Conservation (phyloP, 2,797 vertebrate species). For the Columba guinea region DNA sequence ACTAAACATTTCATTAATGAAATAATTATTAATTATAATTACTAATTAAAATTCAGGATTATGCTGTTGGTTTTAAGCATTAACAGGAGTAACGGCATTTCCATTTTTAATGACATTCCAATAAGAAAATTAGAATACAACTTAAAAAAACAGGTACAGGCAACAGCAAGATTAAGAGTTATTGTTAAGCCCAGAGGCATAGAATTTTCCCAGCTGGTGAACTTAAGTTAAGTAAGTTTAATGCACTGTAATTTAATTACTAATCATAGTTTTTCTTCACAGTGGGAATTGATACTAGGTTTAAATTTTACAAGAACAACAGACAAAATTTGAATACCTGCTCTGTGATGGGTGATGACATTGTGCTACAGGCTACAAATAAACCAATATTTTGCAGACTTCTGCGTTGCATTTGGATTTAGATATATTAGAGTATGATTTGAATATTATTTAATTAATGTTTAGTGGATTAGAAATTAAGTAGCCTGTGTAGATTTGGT, state of each 20-base stretch:
- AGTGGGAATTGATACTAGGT: slow-evolving; percentile 71
- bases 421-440: slow-evolving; percentile 10
- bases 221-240: slow-evolving; percentile 81
- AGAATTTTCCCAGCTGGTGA: slow-evolving; percentile 76
- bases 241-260: slow-evolving; percentile 82
- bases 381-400: slow-evolving; percentile 40
- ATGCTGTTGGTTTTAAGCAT: slow-evolving; percentile 82
- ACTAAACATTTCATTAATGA: slow-evolving; percentile 85
- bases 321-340: slow-evolving; percentile 54
- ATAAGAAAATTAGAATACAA: slow-evolving; percentile 75
- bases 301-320: slow-evolving; percentile 68
- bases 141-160: slow-evolving; percentile 62
- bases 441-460: slow-evolving; percentile 71
- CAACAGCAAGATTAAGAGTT: slow-evolving; percentile 73
- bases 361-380: slow-evolving; percentile 45
- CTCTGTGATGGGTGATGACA: slow-evolving; percentile 15
- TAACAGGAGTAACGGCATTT: slow-evolving; percentile 81
- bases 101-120: slow-evolving; percentile 83
- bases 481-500: background rate
- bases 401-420: slow-evolving; percentile 52
- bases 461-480: slow-evolving; percentile 65
- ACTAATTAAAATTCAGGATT: slow-evolving; percentile 86
- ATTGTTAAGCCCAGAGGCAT: slow-evolving; percentile 76
- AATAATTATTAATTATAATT: slow-evolving; percentile 86
- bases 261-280: slow-evolving; percentile 72